Evolutionary conservation across 2,113 vertebrate genomes (phyloP).

Genomic region (Poecilia latipinna): DNA sequence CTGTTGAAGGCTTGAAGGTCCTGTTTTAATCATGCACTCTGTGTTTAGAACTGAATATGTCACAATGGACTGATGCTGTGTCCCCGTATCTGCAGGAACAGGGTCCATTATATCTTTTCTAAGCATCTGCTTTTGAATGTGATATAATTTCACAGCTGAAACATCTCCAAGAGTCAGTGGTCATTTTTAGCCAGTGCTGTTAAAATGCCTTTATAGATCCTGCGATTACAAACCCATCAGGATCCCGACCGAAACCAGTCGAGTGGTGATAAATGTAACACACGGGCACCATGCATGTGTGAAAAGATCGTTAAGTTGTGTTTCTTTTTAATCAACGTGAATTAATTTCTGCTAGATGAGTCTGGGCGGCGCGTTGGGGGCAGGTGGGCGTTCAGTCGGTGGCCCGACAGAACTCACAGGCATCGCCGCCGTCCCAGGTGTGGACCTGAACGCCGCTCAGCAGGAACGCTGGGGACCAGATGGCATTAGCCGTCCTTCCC

Average conservation of each 20-base stretch:
- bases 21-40: no score
- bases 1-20: no score
- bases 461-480: constrained; percentile 65
- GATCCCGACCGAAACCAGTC: background rate
- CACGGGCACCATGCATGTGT: background rate
- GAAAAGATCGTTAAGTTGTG: background rate
- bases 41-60: no score
- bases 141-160: no score
- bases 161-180: no score
- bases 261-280: background rate
- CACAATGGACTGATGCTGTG: no score
- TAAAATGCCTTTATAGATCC: background rate
- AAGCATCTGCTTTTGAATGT: no score
- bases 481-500: constrained; percentile 48
- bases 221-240: background rate
- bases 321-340: constrained; percentile 6
- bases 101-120: no score
- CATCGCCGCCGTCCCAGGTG: constrained; percentile 65
- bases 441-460: constrained; percentile 64
- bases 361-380: constrained; percentile 32
- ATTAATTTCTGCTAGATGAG: constrained; percentile 1
- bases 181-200: no score
- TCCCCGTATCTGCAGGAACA: no score
- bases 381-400: constrained; percentile 68
- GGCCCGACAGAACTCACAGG: constrained; percentile 63